These are phyloP conservation scores for Hucho hucho DNA, from an alignment of 2,113 vertebrate genomes.

Conservation along the genomic window DNA sequence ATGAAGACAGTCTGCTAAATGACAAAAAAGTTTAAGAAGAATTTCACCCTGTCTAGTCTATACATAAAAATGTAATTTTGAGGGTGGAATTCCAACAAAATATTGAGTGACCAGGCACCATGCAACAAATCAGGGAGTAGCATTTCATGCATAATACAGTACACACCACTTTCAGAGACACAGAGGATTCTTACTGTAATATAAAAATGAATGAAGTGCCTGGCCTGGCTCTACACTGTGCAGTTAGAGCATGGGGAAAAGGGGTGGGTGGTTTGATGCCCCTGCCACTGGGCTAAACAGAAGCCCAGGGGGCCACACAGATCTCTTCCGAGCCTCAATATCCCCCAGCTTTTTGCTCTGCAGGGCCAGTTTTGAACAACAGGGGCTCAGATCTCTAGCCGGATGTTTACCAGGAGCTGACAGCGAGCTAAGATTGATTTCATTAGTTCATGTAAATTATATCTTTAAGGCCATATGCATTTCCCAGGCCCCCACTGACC, in stretches of 20 bases:
- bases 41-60: no score
- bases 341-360: not conserved
- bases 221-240: not conserved
- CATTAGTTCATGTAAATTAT: conserved; percentile 33
- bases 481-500: conserved; percentile 1
- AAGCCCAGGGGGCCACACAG: conserved; percentile 1
- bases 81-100: not conserved
- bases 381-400: conserved; percentile 15
- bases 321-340: conserved; percentile 1
- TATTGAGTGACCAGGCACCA: not conserved
- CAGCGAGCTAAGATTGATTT: conserved; percentile 18
- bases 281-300: not conserved
- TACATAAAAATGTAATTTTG: no score
- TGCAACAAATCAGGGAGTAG: not conserved
- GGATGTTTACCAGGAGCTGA: conserved; percentile 27
- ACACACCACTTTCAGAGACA: not conserved
- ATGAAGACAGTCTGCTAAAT: not conserved
- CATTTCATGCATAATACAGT: not conserved
- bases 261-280: not conserved
- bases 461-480: conserved; percentile 23
- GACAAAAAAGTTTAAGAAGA: not conserved
- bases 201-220: not conserved
- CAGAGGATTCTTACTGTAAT: not conserved
- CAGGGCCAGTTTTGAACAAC: conserved; percentile 20
- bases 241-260: not conserved